Conservation (phyloP, 2,797 vertebrate genomes). For the Manis crassicaudata region DNA sequence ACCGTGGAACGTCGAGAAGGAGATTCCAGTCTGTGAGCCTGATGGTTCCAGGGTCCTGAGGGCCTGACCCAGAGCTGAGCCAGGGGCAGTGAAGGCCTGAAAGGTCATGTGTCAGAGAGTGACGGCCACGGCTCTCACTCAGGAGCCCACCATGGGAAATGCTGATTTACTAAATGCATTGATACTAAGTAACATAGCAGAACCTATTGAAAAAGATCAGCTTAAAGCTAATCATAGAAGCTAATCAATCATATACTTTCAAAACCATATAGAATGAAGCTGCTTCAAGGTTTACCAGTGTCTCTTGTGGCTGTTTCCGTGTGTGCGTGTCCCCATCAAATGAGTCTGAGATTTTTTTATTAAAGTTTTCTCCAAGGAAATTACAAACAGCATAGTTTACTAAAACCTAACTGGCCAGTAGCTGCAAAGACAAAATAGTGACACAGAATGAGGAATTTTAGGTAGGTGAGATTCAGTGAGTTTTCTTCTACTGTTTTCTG, state of each 20-base stretch:
- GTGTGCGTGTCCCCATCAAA: not conserved
- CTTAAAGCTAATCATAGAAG: not conserved
- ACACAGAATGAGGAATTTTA: too few relatives aligned
- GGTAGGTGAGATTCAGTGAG: too few relatives aligned
- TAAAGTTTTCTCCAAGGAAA: not conserved
- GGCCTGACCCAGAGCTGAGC: too few relatives aligned
- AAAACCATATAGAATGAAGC: not conserved
- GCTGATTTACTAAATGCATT: too few relatives aligned
- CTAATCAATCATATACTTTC: not conserved
- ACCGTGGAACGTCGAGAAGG: too few relatives aligned
- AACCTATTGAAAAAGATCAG: not conserved
- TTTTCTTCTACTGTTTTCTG: not conserved
- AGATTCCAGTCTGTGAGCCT: too few relatives aligned
- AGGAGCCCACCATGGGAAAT: too few relatives aligned
- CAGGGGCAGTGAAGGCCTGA: too few relatives aligned
- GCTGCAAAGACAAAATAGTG: not conserved
- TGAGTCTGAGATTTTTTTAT: not conserved
- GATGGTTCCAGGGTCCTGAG: too few relatives aligned
- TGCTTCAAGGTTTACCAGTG: too few relatives aligned
- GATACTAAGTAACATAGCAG: not conserved
- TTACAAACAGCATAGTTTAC: not conserved
- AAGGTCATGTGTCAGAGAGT: too few relatives aligned
- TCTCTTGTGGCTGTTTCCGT: not conserved
- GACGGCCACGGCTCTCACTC: too few relatives aligned
- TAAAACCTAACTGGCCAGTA: not conserved